A percentile compares a stretch with the other conserved stretches of the same genome.
Conservation (phyloP, 2,888 invertebrate species). For the Neoaliturus tenellus region DNA sequence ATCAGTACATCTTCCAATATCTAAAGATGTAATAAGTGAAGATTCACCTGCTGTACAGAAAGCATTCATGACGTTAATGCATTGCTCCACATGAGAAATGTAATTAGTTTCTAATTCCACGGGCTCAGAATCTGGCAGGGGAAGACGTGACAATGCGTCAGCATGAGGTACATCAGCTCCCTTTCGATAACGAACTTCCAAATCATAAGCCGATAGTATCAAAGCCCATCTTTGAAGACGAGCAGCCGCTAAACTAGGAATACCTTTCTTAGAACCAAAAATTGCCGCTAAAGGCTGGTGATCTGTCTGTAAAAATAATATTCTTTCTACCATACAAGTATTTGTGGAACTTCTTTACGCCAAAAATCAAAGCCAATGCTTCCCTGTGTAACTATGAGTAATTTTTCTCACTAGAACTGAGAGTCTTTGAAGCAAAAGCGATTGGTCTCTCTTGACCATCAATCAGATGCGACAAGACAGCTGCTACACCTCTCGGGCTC, state of each 20-base stretch:
- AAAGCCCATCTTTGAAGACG: slow-evolving; percentile 50
- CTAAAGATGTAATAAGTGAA: slow-evolving; percentile 10
- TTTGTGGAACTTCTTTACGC: no score
- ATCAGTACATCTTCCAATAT: neutral
- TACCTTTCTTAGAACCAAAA: slow-evolving; percentile 62
- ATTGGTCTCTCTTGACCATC: no score
- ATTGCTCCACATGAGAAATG: neutral
- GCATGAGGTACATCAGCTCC: slow-evolving; percentile 35
- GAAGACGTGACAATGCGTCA: slow-evolving; percentile 34
- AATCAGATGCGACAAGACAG: no score
- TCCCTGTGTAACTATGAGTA: no score
- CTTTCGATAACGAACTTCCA: slow-evolving; percentile 27
- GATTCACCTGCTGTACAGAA: no score
- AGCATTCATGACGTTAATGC: no score
- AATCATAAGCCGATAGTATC: slow-evolving; percentile 46
- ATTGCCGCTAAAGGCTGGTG: slow-evolving; percentile 70
- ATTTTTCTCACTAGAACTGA: no score
- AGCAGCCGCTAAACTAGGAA: slow-evolving; percentile 43
- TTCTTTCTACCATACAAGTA: no score
- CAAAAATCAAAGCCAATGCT: no score
- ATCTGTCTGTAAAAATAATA: no score
- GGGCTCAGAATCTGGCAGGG: neutral
- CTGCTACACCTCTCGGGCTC: no score
- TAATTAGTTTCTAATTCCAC: neutral
- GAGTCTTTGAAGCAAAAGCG: no score